A percentile compares a stretch with the other conserved stretches of the same genome.
phyloP scores from a whole-genome alignment of 2,797 vertebrate species.

The Aselliscus stoliczkanus region DNA sequence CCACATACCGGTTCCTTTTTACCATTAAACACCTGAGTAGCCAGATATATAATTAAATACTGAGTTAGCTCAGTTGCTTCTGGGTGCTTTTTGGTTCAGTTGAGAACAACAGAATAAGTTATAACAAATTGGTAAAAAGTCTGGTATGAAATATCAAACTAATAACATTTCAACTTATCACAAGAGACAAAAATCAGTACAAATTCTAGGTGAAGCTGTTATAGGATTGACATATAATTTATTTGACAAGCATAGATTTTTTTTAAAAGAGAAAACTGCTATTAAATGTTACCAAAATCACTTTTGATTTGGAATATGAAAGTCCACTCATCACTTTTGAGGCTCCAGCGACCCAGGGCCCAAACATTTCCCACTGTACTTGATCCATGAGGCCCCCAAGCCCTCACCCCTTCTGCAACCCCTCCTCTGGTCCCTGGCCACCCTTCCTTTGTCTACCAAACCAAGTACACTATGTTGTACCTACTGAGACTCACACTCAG shows the following conservation, averaged over 20 bases:
- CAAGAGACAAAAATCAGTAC: slow-evolving; percentile 63
- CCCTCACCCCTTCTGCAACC: background rate
- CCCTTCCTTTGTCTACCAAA: background rate
- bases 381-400: fast-evolving
- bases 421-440: no score
- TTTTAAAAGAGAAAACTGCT: slow-evolving; percentile 52
- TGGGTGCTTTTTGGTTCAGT: background rate
- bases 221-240: slow-evolving; percentile 59
- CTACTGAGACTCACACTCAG: background rate
- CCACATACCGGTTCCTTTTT: background rate
- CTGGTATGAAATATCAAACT: slow-evolving; percentile 42
- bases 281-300: slow-evolving; percentile 69
- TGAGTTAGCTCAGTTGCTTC: background rate
- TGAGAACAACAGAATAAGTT: background rate
- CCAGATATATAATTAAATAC: background rate
- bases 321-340: slow-evolving; percentile 15
- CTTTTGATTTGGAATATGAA: slow-evolving; percentile 44
- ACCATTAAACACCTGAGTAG: background rate
- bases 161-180: slow-evolving; percentile 54
- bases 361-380: background rate
- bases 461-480: background rate
- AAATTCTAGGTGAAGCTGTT: slow-evolving; percentile 37
- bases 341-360: background rate
- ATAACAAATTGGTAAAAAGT: slow-evolving; percentile 33
- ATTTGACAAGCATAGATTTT: slow-evolving; percentile 57